Evolutionary conservation across 2,113 vertebrate genomes (phyloP).

Genomic region (Poeciliopsis turrubarensis): DNA sequence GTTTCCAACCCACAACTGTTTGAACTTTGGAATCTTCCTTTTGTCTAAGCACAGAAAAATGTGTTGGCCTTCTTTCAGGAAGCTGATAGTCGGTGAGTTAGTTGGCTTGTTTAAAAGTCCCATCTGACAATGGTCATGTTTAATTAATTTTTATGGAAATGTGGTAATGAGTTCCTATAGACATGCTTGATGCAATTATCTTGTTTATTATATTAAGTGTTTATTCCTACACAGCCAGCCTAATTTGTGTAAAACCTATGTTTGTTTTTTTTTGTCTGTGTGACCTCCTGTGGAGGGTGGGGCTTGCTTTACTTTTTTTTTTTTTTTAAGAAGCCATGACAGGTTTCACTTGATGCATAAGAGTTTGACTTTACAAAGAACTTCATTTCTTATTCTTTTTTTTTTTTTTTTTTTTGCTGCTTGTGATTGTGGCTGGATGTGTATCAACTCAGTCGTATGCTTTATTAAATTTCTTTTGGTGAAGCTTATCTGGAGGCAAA

Average conservation of each 20-base stretch:
- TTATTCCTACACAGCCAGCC: background rate
- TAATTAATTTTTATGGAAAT: background rate
- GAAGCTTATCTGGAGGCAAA: background rate
- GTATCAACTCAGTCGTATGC: conserved; percentile 1
- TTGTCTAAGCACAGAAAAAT: background rate
- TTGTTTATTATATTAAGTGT: background rate
- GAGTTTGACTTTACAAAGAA: conserved; percentile 9
- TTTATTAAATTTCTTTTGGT: background rate
- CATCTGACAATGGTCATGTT: background rate
- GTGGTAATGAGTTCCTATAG: background rate
- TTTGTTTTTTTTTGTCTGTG: background rate
- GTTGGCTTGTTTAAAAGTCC: background rate
- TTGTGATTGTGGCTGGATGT: conserved; percentile 8
- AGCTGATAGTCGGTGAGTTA: background rate
- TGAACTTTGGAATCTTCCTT: background rate
- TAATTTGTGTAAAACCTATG: background rate
- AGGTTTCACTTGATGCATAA: conserved; percentile 1
- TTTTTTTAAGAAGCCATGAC: background rate
- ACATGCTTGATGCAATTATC: background rate
- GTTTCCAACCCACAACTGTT: background rate
- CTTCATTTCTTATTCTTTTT: background rate
- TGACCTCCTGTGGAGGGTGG: conserved; percentile 16
- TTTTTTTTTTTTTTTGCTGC: background rate
- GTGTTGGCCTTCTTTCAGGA: background rate
- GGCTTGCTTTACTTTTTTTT: background rate